A percentile compares a stretch with the other conserved stretches of the same genome.
Evolutionary conservation across 2,888 invertebrate genomes (phyloP).

Genomic region (Leptarthrus brevirostris): DNA sequence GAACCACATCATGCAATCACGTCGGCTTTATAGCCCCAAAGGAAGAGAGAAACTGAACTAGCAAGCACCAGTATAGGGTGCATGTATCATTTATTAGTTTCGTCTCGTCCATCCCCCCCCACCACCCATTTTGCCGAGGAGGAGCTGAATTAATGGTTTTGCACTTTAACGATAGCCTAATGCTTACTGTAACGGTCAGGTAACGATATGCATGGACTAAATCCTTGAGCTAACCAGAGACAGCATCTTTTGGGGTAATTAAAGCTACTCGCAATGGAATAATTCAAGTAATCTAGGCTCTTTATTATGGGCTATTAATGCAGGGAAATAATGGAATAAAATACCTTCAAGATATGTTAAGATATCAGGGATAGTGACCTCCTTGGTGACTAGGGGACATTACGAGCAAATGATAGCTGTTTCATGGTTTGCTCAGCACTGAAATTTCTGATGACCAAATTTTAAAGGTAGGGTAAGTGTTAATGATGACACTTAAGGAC

Average conservation of each 20-base stretch:
- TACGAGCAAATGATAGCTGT: too few relatives aligned
- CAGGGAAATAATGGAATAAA: slow-evolving; percentile 1
- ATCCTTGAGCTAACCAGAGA: neutral
- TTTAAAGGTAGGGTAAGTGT: too few relatives aligned
- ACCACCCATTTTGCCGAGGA: neutral
- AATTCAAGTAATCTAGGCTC: slow-evolving; percentile 2
- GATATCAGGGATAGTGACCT: too few relatives aligned
- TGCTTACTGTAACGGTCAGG: slow-evolving; percentile 37
- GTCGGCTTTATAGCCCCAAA: slow-evolving; percentile 1
- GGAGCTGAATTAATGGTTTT: slow-evolving; percentile 43
- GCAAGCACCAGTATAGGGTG: slow-evolving; percentile 2
- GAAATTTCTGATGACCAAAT: too few relatives aligned
- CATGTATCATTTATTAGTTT: slow-evolving; percentile 31
- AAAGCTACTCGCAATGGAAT: slow-evolving; percentile 23
- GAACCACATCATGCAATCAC: slow-evolving; percentile 26
- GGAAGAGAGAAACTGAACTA: slow-evolving; percentile 8
- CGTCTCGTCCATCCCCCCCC: neutral
- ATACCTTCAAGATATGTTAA: neutral
- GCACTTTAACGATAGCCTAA: slow-evolving; percentile 33
- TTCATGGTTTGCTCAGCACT: too few relatives aligned
- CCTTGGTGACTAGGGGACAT: too few relatives aligned
- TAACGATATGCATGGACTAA: slow-evolving; percentile 8
- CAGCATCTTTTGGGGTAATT: slow-evolving; percentile 22
- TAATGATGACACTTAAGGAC: too few relatives aligned
- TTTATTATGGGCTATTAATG: slow-evolving; percentile 13